These are phyloP conservation scores for Cotesia vestalis DNA, from an alignment of 1,140 invertebrate species.

Conservation along the genomic window DNA sequence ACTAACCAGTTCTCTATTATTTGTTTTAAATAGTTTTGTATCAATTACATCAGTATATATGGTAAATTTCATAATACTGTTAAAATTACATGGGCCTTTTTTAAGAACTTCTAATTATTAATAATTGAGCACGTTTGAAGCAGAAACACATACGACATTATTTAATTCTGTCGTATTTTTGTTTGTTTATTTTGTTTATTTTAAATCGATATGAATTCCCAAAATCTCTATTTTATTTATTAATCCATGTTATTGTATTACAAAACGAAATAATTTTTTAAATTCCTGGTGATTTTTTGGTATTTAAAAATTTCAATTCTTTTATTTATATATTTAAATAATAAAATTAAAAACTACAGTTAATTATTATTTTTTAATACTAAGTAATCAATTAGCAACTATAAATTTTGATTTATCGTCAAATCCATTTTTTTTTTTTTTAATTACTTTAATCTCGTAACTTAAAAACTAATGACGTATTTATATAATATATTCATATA, in stretches of 20 bases:
- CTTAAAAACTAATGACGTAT: not conserved
- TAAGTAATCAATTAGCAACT: constrained; percentile 45
- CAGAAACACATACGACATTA: constrained; percentile 34
- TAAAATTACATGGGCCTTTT: constrained; percentile 31
- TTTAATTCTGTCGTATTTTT: constrained; percentile 17
- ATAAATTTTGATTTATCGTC: constrained; percentile 44
- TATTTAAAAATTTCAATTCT: constrained; percentile 35
- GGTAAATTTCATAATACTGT: constrained; percentile 38
- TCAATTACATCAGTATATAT: constrained; percentile 33
- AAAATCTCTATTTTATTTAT: constrained; percentile 1
- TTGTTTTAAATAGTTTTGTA: constrained; percentile 26
- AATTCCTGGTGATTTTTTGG: constrained; percentile 38
- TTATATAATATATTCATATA: not conserved
- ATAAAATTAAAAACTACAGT: constrained; percentile 43
- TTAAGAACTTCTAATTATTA: constrained; percentile 35
- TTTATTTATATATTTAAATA: constrained; percentile 39
- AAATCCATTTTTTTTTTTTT: constrained; percentile 52
- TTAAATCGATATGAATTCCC: constrained; percentile 21
- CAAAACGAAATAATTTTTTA: constrained; percentile 37
- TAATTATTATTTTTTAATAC: constrained; percentile 48
- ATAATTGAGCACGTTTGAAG: constrained; percentile 38
- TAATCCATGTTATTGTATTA: constrained; percentile 34
- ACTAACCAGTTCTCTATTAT: constrained; percentile 25
- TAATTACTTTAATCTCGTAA: constrained; percentile 20
- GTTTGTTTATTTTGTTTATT: not conserved